Evolutionary conservation across 2,113 vertebrate species (phyloP).

Genomic region (Heliornis fulica): DNA sequence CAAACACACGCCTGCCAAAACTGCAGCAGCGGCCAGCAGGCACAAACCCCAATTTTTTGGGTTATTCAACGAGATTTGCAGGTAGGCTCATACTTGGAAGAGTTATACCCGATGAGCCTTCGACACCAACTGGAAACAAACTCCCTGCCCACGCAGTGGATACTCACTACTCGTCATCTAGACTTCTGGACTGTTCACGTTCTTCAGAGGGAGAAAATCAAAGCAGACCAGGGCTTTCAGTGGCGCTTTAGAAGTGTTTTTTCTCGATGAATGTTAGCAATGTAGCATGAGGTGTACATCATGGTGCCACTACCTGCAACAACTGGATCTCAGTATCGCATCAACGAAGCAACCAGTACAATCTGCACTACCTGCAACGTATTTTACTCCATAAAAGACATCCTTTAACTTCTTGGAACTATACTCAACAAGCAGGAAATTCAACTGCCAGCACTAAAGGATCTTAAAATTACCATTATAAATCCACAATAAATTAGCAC

Average conservation of each 20-base stretch:
- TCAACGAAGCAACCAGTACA: neutral
- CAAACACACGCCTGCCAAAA: neutral
- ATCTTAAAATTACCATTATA: constrained; percentile 10
- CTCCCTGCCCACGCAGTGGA: accelerated
- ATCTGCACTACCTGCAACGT: neutral
- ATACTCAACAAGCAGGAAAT: neutral
- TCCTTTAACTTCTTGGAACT: neutral
- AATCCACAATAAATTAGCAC: neutral
- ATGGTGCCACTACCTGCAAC: neutral
- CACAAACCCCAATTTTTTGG: neutral
- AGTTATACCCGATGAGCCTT: neutral
- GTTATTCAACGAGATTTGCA: neutral
- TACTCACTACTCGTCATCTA: neutral
- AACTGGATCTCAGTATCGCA: neutral
- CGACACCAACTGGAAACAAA: neutral
- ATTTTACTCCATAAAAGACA: neutral
- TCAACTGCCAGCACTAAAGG: neutral
- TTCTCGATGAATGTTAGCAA: neutral
- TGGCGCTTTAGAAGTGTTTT: neutral
- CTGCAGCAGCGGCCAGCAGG: no score
- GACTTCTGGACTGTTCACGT: neutral
- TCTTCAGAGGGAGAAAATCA: neutral
- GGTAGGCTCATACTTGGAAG: neutral
- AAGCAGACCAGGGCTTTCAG: neutral
- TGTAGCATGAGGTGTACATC: no score